phyloP scores from a whole-genome alignment of 2,113 vertebrate species.

The Thamnophis sirtalis region DNA sequence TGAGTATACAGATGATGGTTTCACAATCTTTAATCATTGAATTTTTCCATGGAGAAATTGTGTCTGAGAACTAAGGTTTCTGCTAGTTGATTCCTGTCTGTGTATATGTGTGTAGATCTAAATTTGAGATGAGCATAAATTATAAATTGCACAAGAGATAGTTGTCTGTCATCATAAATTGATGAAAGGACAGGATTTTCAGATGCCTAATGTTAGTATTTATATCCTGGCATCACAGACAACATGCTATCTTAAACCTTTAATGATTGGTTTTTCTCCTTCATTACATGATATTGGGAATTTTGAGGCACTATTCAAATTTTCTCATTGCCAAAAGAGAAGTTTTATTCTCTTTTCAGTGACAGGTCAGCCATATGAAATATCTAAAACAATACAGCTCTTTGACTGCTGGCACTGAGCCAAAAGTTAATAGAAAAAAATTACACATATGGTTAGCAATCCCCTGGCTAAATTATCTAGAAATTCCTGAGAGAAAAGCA shows the following conservation, averaged over 20 bases:
- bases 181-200: not conserved
- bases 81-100: not conserved
- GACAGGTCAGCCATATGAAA: constrained; percentile 44
- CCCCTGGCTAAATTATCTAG: constrained; percentile 61
- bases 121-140: constrained; percentile 37
- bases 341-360: constrained; percentile 48
- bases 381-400: constrained; percentile 50
- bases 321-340: constrained; percentile 39
- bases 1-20: not conserved
- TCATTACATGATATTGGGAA: constrained; percentile 20
- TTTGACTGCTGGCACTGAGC: constrained; percentile 42
- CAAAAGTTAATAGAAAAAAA: constrained; percentile 44
- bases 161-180: constrained; percentile 17
- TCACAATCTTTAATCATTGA: constrained; percentile 9
- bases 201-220: constrained; percentile 13
- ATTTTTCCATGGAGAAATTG: constrained; percentile 27
- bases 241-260: constrained; percentile 21
- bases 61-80: not conserved
- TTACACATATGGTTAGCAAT: constrained; percentile 49
- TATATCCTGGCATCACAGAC: constrained; percentile 8
- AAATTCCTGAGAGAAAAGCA: constrained; percentile 63
- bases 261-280: constrained; percentile 32
- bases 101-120: constrained; percentile 18
- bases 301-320: constrained; percentile 29
- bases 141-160: constrained; percentile 19